Percentiles rank a stretch among this genome's conserved stretches.
Conservation (phyloP, 2,113 vertebrate genomes). For the Pomatostomus ruficeps region DNA sequence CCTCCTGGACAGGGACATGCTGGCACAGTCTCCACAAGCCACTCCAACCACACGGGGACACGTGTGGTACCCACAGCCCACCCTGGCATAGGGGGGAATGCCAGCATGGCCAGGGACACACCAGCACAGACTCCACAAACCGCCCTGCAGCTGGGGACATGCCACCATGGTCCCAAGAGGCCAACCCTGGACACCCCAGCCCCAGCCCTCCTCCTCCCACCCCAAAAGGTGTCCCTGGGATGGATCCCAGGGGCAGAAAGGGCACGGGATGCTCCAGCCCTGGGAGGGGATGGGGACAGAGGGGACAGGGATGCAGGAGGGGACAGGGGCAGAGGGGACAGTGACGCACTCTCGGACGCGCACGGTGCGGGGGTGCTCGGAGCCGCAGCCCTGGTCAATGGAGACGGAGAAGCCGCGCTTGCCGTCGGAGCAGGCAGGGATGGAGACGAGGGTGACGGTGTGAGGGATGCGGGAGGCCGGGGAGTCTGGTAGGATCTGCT, state of each 20-base stretch:
- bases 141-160: accelerated
- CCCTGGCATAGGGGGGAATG: accelerated
- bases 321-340: neutral
- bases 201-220: neutral
- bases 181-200: neutral
- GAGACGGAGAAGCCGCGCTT: constrained; percentile 90
- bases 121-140: neutral
- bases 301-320: neutral
- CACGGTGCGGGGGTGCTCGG: constrained; percentile 83
- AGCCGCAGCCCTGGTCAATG: constrained; percentile 82
- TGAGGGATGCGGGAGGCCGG: constrained; percentile 90
- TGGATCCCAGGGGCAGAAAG: neutral
- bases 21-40: neutral
- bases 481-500: constrained; percentile 83
- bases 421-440: constrained; percentile 85
- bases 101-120: neutral
- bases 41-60: neutral
- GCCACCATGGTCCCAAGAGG: accelerated
- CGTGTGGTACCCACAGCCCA: neutral
- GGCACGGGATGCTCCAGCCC: accelerated
- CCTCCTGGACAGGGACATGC: neutral
- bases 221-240: neutral
- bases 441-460: constrained; percentile 94
- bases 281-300: neutral
- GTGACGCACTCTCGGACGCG: constrained; percentile 88